These are phyloP conservation scores for Reinhardtius hippoglossoides DNA, from an alignment of 2,113 vertebrate species.

Conservation along the genomic window DNA sequence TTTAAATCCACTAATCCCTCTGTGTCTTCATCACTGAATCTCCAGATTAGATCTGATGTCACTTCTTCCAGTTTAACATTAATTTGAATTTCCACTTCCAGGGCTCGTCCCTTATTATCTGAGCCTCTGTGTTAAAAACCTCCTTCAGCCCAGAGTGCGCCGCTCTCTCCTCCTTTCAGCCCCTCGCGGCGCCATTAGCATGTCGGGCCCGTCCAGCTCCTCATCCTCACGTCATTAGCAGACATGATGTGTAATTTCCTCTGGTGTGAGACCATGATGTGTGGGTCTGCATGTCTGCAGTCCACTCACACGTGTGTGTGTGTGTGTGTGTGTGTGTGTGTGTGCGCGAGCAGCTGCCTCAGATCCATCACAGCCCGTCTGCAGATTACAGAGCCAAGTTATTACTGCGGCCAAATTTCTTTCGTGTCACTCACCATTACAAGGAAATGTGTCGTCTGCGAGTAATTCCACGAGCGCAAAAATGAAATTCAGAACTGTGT, in stretches of 20 bases:
- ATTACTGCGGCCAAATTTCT: constrained; percentile 29
- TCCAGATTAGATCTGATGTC: constrained; percentile 40
- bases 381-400: constrained; percentile 43
- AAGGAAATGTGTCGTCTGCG: constrained; percentile 27
- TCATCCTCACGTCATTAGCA: constrained; percentile 45
- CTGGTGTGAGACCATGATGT: background rate
- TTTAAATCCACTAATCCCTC: background rate
- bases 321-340: background rate
- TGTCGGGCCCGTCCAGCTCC: constrained; percentile 6
- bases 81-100: constrained; percentile 52
- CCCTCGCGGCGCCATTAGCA: constrained; percentile 38
- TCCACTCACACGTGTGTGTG: background rate
- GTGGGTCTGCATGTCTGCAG: background rate
- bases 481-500: constrained; percentile 35
- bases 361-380: constrained; percentile 19
- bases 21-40: constrained; percentile 31
- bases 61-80: constrained; percentile 37
- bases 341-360: constrained; percentile 30
- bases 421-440: constrained; percentile 42
- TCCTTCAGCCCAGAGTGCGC: constrained; percentile 48
- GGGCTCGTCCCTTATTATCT: constrained; percentile 42
- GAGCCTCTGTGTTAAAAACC: constrained; percentile 50
- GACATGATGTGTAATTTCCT: constrained; percentile 41
- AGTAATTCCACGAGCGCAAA: constrained; percentile 36
- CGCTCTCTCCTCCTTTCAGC: constrained; percentile 23